Evolutionary conservation across 2,113 vertebrate species (phyloP), one percentile per base, ranked within the genome.

Genomic region (Gopherus flavomarginatus): DNA sequence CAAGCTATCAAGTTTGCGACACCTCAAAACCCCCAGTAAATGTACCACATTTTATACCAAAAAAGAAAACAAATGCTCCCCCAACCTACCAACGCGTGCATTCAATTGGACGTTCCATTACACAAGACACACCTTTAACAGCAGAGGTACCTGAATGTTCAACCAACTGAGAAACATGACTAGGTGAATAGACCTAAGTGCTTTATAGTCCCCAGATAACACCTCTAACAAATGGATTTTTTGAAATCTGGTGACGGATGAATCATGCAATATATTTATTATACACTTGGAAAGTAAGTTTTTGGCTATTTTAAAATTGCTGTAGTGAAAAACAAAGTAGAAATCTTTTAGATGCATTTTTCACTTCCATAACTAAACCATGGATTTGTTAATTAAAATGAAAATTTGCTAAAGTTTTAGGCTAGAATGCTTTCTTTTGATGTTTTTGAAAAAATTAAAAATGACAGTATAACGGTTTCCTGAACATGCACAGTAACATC

Each of bases 101-200:
- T 95, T 78, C 79, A 92, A 42, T 14, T 1, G 81, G 1, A 5
- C 2, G 0, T 5, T 84, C 90, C 53, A 3, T 52, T 69, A 62
- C 0, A 27, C 22, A 57, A 87, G 31, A 59, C 1, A 6, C 9
- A 27, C 50, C 84, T 93, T 91, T 85, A 92, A 85, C 7, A 49
- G 42, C 2, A 83, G 1, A 6, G 17, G 1, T 29, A 85, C 50
- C 56, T 1, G 0, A 81, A 10, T 31, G 85, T 72, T 16, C 95
- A 97, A 92, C 96, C 93, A 87, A 22, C 65, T 97, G 86, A 87
- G 81, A 96, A 95, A 97, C 1, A 1, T 91, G 95, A 52, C 75
- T 90, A 79, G 86, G 79, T 88, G 75, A 94, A 91, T 53, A 44
- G 38, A 88, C 93, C 87, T 0, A 94, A 91, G 65, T 91, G 83